These are phyloP conservation scores for Datnioides undecimradiatus DNA, from an alignment of 2,113 vertebrate species.

Conservation along the genomic window DNA sequence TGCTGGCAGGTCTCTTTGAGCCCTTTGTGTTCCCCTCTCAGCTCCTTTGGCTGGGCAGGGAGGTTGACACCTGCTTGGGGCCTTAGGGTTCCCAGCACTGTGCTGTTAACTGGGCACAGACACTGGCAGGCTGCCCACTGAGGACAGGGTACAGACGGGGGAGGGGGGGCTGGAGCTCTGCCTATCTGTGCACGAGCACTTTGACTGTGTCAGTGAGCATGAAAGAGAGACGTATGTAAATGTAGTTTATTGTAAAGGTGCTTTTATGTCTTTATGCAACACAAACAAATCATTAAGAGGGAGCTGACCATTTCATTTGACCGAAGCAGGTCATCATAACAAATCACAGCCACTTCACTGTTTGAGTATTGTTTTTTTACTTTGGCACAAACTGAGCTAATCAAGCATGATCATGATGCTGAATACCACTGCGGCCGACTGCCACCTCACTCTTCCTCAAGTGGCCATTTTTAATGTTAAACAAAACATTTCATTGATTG, in stretches of 20 bases:
- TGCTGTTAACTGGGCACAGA: conserved; percentile 67
- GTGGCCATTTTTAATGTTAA: neutral
- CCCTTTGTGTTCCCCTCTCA: conserved; percentile 74
- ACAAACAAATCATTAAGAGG: neutral
- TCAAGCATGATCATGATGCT: neutral
- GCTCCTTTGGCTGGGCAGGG: conserved; percentile 72
- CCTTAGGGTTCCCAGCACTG: conserved; percentile 74
- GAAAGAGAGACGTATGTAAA: neutral
- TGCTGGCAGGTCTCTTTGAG: conserved; percentile 82
- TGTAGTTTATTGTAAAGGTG: neutral
- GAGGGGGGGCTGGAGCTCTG: conserved; percentile 29
- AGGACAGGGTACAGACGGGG: conserved; percentile 38
- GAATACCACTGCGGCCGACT: neutral
- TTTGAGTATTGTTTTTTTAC: neutral
- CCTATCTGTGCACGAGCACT: conserved; percentile 37
- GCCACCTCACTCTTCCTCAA: neutral
- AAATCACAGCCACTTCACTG: neutral
- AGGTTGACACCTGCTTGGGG: conserved; percentile 83
- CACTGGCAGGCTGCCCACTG: conserved; percentile 68
- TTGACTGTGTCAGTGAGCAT: neutral
- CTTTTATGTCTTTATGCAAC: neutral
- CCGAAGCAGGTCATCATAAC: neutral
- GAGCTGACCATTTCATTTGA: neutral
- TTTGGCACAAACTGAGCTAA: neutral
- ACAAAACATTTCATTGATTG: too few species aligned